phyloP scores from a whole-genome alignment of 2,888 invertebrate genomes.

The Horisme vitalbata region DNA sequence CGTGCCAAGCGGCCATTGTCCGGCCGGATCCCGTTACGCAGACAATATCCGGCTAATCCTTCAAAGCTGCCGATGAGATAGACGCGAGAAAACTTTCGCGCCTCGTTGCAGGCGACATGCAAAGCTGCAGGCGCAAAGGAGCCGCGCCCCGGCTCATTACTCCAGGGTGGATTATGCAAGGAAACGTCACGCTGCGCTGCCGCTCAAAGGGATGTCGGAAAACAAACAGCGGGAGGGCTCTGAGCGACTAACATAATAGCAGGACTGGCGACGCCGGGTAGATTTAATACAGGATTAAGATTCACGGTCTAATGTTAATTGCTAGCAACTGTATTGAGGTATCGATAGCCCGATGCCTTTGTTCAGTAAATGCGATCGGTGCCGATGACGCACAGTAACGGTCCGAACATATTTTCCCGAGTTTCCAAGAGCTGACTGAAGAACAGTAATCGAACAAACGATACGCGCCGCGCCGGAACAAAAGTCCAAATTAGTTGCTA shows the following conservation, averaged over 20 bases:
- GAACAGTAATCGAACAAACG: constrained; percentile 40
- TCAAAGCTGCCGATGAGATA: constrained; percentile 69
- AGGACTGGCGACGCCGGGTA: constrained; percentile 29
- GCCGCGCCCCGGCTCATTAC: constrained; percentile 68
- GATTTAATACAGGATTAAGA: constrained; percentile 47
- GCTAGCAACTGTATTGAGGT: constrained; percentile 13
- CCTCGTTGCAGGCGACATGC: constrained; percentile 72
- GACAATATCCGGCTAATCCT: constrained; percentile 75
- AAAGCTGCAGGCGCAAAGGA: constrained; percentile 58
- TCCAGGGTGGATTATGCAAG: constrained; percentile 67
- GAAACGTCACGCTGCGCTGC: constrained; percentile 57
- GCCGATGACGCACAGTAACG: constrained; percentile 24
- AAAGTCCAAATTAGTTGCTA: constrained; percentile 59
- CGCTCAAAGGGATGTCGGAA: constrained; percentile 57
- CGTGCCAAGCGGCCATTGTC: constrained; percentile 63
- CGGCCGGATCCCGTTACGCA: constrained; percentile 63
- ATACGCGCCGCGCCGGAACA: constrained; percentile 39
- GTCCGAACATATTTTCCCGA: constrained; percentile 24
- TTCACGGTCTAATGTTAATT: constrained; percentile 32
- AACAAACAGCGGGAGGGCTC: constrained; percentile 72
- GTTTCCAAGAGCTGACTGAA: constrained; percentile 16
- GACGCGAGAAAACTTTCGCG: constrained; percentile 73
- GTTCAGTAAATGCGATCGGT: constrained; percentile 11
- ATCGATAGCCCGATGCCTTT: constrained; percentile 7
- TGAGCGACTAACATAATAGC: constrained; percentile 23